phyloP scores from a whole-genome alignment of 2,888 invertebrate genomes.

The Iselma pallidipennis region DNA sequence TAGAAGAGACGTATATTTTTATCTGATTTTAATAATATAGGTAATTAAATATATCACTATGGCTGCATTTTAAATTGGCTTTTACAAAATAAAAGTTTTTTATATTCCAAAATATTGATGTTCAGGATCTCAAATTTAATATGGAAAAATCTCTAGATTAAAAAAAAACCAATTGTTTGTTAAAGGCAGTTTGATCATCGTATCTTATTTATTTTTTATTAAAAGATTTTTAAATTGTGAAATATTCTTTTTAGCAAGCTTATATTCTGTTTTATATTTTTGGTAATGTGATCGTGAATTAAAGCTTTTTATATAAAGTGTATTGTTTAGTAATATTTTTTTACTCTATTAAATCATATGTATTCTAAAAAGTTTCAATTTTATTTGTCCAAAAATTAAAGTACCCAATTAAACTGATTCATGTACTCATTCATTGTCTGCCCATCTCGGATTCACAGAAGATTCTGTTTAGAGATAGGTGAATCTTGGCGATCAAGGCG shows the following conservation, averaged over 20 bases:
- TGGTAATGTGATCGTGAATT: slow-evolving; percentile 56
- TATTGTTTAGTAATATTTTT: slow-evolving; percentile 57
- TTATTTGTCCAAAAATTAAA: no score
- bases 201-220: slow-evolving; percentile 33
- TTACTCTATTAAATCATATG: slow-evolving; percentile 55
- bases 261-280: slow-evolving; percentile 45
- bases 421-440: no score
- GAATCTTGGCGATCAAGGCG: no score
- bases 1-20: slow-evolving; percentile 27
- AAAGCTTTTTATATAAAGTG: slow-evolving; percentile 55
- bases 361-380: slow-evolving; percentile 43
- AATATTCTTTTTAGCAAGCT: slow-evolving; percentile 39
- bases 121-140: slow-evolving; percentile 45
- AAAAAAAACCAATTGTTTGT: slow-evolving; percentile 19
- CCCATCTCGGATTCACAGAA: no score
- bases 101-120: slow-evolving; percentile 47
- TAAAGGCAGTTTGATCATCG: slow-evolving; percentile 31
- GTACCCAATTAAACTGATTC: no score
- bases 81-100: slow-evolving; percentile 30
- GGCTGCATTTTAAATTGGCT: slow-evolving; percentile 37
- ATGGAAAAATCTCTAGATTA: slow-evolving; percentile 40
- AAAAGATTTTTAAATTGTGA: slow-evolving; percentile 40
- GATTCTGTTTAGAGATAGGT: no score
- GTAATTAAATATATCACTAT: slow-evolving; percentile 27
- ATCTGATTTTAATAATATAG: slow-evolving; percentile 15